Evolutionary conservation across 2,888 invertebrate genomes (phyloP), one percentile per base, ranked within the genome.

Genomic region (Leptinotarsa juncta): DNA sequence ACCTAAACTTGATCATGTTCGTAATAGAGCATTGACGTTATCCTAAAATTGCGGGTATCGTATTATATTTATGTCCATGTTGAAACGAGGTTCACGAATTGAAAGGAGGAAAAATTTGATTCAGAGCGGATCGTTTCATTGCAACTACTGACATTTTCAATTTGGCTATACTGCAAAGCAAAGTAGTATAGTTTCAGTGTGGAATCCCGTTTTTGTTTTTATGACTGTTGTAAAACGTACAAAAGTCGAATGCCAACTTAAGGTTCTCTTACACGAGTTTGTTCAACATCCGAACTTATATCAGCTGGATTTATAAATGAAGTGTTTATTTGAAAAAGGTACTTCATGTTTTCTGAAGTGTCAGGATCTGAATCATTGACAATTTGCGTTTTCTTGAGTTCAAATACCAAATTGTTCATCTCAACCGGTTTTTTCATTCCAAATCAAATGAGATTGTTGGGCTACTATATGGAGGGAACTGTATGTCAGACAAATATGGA

Each of bases 81-180:
- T 15, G 14, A 57, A 57, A 23, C 15, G 57, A 57, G 57, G 23
- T 23, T 57, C 5, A 26, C 57, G 23, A 20, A 57, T 57, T 23
- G 23, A 16, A 57, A 57, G 20, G 57, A 20, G 15, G 57, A 57
- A 57, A 57, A 53, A 12, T 53, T 53, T 57, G 57, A 57, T 57
- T 57, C 23, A 26, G 57, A 57, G 26, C 23, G 57, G 12, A 20
- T 57, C 57, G 57, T 57, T 20, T 57, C 18, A 57, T 23, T 57
- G 57, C 23, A 57, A 20, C 14, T 20, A 20, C 55, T 57, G 55
- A 57, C 57, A 57, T 57, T 57, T 57, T 57, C 57, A 57, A 57
- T 57, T 57, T 57, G 15, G 57, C 23, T 23, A 15, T 57, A 57
- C 57, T 57, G 15, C 57, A 57, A 14, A 23, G 26, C 23, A 23